A percentile compares a stretch with the other conserved stretches of the same genome.
Conservation (phyloP, 2,797 vertebrate species). For the Darevskia nairensis region DNA sequence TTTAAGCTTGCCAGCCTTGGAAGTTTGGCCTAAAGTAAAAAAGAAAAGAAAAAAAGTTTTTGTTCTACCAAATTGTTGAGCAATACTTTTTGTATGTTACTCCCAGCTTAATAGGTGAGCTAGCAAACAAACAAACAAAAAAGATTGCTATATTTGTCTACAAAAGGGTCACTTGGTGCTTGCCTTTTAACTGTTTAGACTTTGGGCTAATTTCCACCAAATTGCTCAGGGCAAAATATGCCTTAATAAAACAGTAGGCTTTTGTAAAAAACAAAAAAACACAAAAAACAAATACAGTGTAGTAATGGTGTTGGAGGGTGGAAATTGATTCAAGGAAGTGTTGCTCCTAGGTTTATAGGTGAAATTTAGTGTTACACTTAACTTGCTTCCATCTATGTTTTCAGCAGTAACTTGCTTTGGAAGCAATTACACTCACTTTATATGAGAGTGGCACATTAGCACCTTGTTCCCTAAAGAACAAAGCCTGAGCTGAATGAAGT, state of each 20-base stretch:
- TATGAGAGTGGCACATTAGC: slow-evolving; percentile 77
- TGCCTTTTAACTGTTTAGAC: slow-evolving; percentile 74
- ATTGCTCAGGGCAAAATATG: slow-evolving; percentile 74
- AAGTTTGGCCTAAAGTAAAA: slow-evolving; percentile 48
- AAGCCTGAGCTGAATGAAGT: slow-evolving; percentile 74
- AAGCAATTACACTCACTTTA: slow-evolving; percentile 76
- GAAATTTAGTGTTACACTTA: slow-evolving; percentile 75
- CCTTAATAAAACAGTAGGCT: slow-evolving; percentile 75
- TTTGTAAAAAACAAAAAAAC: slow-evolving; percentile 64
- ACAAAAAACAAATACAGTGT: slow-evolving; percentile 55
- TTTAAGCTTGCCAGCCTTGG: slow-evolving; percentile 18
- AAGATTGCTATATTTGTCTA: slow-evolving; percentile 64
- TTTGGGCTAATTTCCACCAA: slow-evolving; percentile 76
- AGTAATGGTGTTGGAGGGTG: slow-evolving; percentile 71
- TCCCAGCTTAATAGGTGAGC: slow-evolving; percentile 66
- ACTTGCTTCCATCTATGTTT: slow-evolving; percentile 76
- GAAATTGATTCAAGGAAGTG: slow-evolving; percentile 73
- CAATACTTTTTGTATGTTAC: slow-evolving; percentile 71
- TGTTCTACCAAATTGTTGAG: slow-evolving; percentile 63
- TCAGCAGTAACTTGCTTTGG: slow-evolving; percentile 72
- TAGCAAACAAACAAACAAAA: slow-evolving; percentile 21
- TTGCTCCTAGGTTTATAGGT: slow-evolving; percentile 78
- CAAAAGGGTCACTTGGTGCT: slow-evolving; percentile 74
- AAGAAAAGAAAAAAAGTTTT: background rate
- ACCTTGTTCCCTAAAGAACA: slow-evolving; percentile 80